Percentiles rank a stretch among this genome's conserved stretches.
These are phyloP conservation scores for Myotis davidii DNA, from an alignment of 2,113 vertebrate genomes.

Conservation along the genomic window DNA sequence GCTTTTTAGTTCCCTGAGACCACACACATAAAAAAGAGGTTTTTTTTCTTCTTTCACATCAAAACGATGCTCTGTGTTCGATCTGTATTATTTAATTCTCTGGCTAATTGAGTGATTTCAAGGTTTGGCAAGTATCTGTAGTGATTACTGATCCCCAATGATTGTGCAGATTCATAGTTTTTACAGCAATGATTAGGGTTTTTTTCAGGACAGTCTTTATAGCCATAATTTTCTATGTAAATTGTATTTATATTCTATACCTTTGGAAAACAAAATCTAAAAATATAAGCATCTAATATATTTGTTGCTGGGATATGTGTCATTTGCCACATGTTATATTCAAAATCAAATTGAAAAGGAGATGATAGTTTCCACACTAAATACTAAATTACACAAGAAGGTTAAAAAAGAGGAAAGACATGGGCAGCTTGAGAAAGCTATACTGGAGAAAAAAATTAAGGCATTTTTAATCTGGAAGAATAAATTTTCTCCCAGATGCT, in stretches of 20 bases:
- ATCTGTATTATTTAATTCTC: slow-evolving; percentile 8
- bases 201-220: background rate
- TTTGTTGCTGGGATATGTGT: background rate
- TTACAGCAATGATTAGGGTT: background rate
- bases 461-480: slow-evolving; percentile 47
- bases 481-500: slow-evolving; percentile 62
- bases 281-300: background rate
- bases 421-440: background rate
- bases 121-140: background rate
- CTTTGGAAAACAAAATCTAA: background rate
- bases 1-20: slow-evolving; percentile 62
- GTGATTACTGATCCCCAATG: background rate
- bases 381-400: slow-evolving; percentile 9
- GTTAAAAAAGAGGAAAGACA: background rate
- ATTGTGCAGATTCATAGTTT: slow-evolving; percentile 3
- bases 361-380: background rate
- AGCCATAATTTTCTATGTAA: background rate
- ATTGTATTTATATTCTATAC: background rate
- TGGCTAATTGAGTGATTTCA: background rate
- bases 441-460: background rate
- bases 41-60: background rate
- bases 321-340: background rate
- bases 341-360: slow-evolving; percentile 14
- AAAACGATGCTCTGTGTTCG: slow-evolving; percentile 17
- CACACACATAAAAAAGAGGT: slow-evolving; percentile 26